A percentile compares a stretch with the other conserved stretches of the same genome.
Evolutionary conservation across 1,140 invertebrate species (phyloP).

Genomic region (Macrotrachela quadricornifera): DNA sequence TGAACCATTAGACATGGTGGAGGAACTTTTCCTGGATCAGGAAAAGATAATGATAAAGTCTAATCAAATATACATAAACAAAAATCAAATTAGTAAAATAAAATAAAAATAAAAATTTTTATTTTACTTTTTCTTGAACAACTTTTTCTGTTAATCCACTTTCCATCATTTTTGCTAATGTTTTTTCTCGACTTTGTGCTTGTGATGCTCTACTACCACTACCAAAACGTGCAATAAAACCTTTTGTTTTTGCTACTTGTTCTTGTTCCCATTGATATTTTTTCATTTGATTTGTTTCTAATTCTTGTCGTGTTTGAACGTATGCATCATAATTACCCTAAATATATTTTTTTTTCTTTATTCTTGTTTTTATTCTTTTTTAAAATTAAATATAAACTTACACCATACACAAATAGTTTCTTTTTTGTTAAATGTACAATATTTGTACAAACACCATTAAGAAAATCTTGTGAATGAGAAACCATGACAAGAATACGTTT

Average conservation of each 20-base stretch:
- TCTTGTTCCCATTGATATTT: slow-evolving; percentile 99
- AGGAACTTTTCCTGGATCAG: slow-evolving; percentile 79
- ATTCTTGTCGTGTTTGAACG: slow-evolving; percentile 66
- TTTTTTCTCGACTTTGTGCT: slow-evolving; percentile 97
- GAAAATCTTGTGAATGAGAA: slow-evolving; percentile 98
- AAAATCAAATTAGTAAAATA: neutral
- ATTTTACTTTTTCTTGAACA: slow-evolving; percentile 55
- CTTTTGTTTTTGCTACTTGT: slow-evolving; percentile 97
- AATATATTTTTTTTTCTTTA: slow-evolving; percentile 34
- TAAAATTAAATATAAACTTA: slow-evolving; percentile 36
- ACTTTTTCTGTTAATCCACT: slow-evolving; percentile 87
- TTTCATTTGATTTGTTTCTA: slow-evolving; percentile 94
- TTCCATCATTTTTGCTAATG: slow-evolving; percentile 93
- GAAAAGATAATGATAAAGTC: slow-evolving; percentile 78
- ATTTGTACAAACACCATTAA: slow-evolving; percentile 97
- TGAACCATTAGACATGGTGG: slow-evolving; percentile 98
- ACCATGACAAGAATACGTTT: slow-evolving; percentile 93
- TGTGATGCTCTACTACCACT: slow-evolving; percentile 93
- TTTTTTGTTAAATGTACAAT: slow-evolving; percentile 86
- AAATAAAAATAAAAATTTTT: neutral
- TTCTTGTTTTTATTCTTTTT: too few relatives aligned
- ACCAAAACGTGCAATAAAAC: slow-evolving; percentile 96
- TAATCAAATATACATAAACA: too few relatives aligned
- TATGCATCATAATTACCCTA: slow-evolving; percentile 83
- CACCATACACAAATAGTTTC: slow-evolving; percentile 77